Evolutionary conservation across 2,888 invertebrate species (phyloP), one percentile per base, ranked within the genome.

Genomic region (Tanypteryx hageni): DNA sequence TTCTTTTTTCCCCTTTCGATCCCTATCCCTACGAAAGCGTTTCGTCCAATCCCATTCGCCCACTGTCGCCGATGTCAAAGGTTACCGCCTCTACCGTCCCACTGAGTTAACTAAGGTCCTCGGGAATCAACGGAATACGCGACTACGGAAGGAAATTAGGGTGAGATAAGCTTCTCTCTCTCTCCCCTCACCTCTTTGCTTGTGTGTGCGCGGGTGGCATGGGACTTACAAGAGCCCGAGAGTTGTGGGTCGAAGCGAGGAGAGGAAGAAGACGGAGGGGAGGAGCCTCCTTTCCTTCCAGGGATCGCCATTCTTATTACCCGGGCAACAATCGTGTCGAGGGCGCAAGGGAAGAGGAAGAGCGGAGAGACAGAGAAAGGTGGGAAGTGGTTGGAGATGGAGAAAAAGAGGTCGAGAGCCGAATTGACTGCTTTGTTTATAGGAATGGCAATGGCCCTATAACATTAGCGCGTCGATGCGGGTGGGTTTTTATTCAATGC

Each of bases 61-160:
- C 44, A 44, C 44, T 16, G 16, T 7, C 64, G 64, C 64, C 64
- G n/a, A n/a, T 64, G 22, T 76, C 76, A 76, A 76, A 22, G 76
- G 76, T 10, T 22, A 22, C 76, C 10, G 13, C 64, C 7, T 18
- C 68, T 10, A 8, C 68, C n/a, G 68, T 68, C 7, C 76, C 22
- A 76, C 27, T 4, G n/a, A 89, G 16, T 85, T 85, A 85, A 85
- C 27, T 58, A 85, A n/a, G n/a, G 31, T 89, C n/a, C 18, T 68
- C 16, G 68, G 27, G 76, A 76, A 76, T 76, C 27, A 76, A 76
- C 76, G 27, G 76, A n/a, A 68, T 44, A 61, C 31, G 68, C 89
- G 64, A 89, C 64, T 89, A 89, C 64, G 64, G 89, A 89, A 89
- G 89, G 89, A 68, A 89, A 89, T 89, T 61, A 86, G 86, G 31